These are phyloP conservation scores for Cheilosia grossa DNA, from an alignment of 2,888 invertebrate genomes.

Conservation along the genomic window DNA sequence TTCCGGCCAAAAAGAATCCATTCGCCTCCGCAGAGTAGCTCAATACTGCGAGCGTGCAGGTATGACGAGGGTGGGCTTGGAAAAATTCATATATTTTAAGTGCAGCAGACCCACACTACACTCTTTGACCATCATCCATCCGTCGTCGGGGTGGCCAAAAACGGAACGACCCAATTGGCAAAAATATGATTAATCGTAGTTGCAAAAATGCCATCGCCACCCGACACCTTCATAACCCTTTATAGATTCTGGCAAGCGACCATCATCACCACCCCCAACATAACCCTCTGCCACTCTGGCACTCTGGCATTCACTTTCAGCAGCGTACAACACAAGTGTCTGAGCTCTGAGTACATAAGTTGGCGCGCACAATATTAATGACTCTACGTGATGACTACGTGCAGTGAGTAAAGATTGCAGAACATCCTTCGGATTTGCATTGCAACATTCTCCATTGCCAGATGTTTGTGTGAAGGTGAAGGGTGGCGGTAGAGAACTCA, in stretches of 20 bases:
- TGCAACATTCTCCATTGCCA: slow-evolving; percentile 56
- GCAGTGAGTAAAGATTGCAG: slow-evolving; percentile 8
- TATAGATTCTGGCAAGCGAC: slow-evolving; percentile 47
- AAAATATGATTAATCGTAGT: slow-evolving; percentile 81
- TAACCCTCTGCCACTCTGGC: neutral
- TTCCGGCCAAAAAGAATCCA: slow-evolving; percentile 28
- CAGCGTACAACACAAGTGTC: slow-evolving; percentile 11
- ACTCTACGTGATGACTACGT: slow-evolving; percentile 70
- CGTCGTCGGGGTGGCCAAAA: slow-evolving; percentile 45
- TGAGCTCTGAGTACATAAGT: slow-evolving; percentile 43
- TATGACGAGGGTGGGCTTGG: slow-evolving; percentile 22
- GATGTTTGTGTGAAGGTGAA: slow-evolving; percentile 38
- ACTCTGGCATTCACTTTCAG: slow-evolving; percentile 48
- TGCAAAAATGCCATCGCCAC: slow-evolving; percentile 73
- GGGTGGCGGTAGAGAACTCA: neutral
- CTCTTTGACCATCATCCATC: slow-evolving; percentile 29
- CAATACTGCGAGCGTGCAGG: neutral
- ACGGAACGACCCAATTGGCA: slow-evolving; percentile 81
- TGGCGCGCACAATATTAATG: slow-evolving; percentile 72
- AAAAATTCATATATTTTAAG: slow-evolving; percentile 34
- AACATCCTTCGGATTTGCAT: slow-evolving; percentile 64
- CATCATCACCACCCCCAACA: slow-evolving; percentile 1
- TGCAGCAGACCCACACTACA: slow-evolving; percentile 23
- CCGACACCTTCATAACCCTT: slow-evolving; percentile 56
- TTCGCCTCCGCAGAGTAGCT: slow-evolving; percentile 40